phyloP scores from a whole-genome alignment of 2,888 invertebrate genomes.

The Volucella bombylans region DNA sequence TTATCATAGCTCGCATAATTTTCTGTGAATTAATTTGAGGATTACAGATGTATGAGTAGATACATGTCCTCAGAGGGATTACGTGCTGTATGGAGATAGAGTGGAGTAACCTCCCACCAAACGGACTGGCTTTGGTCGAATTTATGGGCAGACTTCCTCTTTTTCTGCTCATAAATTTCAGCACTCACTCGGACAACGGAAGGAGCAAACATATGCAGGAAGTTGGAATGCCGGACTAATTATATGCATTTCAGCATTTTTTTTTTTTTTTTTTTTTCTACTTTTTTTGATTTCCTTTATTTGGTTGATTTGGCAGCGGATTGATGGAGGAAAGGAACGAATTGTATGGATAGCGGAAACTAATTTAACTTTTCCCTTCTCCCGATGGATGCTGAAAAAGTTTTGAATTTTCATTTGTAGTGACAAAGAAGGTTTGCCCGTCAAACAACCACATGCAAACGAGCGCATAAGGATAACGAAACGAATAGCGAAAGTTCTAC shows the following conservation, averaged over 20 bases:
- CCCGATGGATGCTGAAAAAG: too few relatives aligned
- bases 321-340: not conserved
- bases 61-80: constrained; percentile 7
- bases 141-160: constrained; percentile 20
- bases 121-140: not conserved
- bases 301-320: not conserved
- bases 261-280: not conserved
- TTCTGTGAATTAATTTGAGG: constrained; percentile 44
- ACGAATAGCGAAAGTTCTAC: too few relatives aligned
- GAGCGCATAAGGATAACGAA: too few relatives aligned
- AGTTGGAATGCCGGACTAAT: constrained; percentile 16
- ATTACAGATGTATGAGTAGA: constrained; percentile 44
- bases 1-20: constrained; percentile 54
- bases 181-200: not conserved
- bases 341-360: too few relatives aligned
- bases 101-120: not conserved
- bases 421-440: too few relatives aligned
- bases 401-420: too few relatives aligned
- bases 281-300: constrained; percentile 1
- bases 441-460: too few relatives aligned
- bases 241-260: not conserved
- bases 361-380: too few relatives aligned
- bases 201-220: constrained; percentile 39
- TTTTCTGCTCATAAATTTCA: constrained; percentile 27
- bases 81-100: too few relatives aligned